Conservation (phyloP, 2,888 invertebrate species). For the Sinotaia quadrata region DNA sequence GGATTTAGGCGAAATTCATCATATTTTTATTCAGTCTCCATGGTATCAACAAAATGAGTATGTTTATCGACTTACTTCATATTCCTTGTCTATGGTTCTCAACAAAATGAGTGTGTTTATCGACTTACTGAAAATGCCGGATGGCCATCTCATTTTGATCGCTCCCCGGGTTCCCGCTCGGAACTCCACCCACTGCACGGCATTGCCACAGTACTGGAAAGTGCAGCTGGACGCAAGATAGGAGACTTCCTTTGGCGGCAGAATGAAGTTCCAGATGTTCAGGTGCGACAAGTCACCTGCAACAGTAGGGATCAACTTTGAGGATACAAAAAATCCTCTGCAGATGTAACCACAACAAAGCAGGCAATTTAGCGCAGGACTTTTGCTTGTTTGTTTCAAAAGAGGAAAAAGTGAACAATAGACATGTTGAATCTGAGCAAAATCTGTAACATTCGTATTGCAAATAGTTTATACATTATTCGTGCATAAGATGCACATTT, state of each 20-base stretch:
- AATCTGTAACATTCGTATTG: too few relatives aligned
- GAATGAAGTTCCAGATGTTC: conserved; percentile 68
- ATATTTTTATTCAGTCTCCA: too few relatives aligned
- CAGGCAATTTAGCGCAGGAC: too few relatives aligned
- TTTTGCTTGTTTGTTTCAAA: too few relatives aligned
- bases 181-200: conserved; percentile 72
- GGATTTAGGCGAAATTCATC: too few relatives aligned
- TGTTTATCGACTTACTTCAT: not conserved
- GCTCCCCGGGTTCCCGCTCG: conserved; percentile 70
- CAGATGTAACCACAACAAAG: not conserved
- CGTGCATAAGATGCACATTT: too few relatives aligned
- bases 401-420: too few relatives aligned
- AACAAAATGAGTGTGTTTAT: not conserved
- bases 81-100: not conserved
- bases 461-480: too few relatives aligned
- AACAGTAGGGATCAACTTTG: not conserved
- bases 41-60: not conserved
- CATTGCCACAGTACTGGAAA: conserved; percentile 69
- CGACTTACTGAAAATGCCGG: conserved; percentile 58
- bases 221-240: conserved; percentile 57
- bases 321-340: not conserved
- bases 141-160: conserved; percentile 71
- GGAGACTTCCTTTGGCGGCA: conserved; percentile 46
- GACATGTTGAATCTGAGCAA: too few relatives aligned
- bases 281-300: conserved; percentile 66